Evolutionary conservation across 2,113 vertebrate species (phyloP), one percentile per base, ranked within the genome.

Genomic region (Sula dactylatra): DNA sequence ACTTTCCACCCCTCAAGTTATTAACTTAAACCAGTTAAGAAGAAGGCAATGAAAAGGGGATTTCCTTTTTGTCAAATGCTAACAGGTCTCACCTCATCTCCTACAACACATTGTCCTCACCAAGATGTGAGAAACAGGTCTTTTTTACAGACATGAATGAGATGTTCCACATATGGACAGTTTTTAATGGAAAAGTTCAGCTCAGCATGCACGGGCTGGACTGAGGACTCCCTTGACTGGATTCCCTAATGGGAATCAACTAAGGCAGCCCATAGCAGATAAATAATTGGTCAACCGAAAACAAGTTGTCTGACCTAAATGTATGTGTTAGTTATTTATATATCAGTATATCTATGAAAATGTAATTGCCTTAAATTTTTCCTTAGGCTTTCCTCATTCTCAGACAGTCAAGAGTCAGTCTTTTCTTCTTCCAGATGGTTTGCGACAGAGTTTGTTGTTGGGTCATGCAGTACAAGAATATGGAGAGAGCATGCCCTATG

Each of bases 301-400:
- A 7, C 70, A 78, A 96, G 29, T 20, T 54, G 85, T 71, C 77
- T 95, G 93, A 91, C 81, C 83, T 88, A 93, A 87, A 95, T 88
- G 81, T 44, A 64, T 27, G 78, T 54, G 32, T 86, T 94, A 89
- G 90, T 94, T 90, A 79, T 47, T 96, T 93, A 86, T 70, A 27
- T 54, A 85, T 94, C 81, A 87, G 38, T 24, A 27, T 66, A 73
- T 79, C 85, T 97, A 82, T 4, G 11, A 84, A 91, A 78, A 58
- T 86, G 52, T 70, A 94, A 94, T 81, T 78, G 83, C 61, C 49
- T 89, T 65, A 29, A 85, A 11, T 67, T 90, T 87, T 85, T 21
- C 59, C 72, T 71, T 78, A 81, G 88, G 86, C 55, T 93, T 91
- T 81, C 13, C 67, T 90, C 34, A 8, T 72, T 90, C 52, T 84